Percentiles rank a stretch among this genome's conserved stretches.
These are phyloP conservation scores for Sarcoramphus papa DNA, from an alignment of 2,797 vertebrate species.

Conservation along the genomic window DNA sequence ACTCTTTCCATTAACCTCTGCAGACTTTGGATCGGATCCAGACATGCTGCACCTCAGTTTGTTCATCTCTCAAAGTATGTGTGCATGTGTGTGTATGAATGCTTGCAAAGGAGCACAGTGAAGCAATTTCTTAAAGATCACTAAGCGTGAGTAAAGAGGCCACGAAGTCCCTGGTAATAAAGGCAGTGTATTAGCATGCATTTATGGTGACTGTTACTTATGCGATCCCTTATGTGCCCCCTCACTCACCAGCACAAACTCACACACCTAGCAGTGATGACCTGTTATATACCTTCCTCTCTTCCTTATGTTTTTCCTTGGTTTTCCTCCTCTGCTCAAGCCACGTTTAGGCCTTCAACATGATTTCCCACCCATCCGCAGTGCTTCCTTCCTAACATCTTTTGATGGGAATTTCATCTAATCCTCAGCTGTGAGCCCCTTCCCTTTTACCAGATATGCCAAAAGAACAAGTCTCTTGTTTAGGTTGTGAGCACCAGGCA, in stretches of 20 bases:
- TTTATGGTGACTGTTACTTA: not conserved
- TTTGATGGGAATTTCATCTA: not conserved
- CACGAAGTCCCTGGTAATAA: not conserved
- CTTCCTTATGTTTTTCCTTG: not conserved
- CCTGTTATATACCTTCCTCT: not conserved
- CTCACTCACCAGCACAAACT: not conserved
- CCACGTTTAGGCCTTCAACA: not conserved
- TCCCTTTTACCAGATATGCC: not conserved
- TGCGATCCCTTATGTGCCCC: accelerated
- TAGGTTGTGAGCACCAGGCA: not conserved
- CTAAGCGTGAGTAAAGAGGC: not conserved
- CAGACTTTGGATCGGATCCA: not conserved
- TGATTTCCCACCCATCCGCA: not conserved
- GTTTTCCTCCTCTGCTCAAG: not conserved
- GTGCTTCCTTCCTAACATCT: not conserved
- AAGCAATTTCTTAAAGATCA: not conserved
- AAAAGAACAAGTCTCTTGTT: not conserved
- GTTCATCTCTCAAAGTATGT: not conserved
- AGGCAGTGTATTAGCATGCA: not conserved
- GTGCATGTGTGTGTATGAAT: not conserved
- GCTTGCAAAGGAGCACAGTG: not conserved
- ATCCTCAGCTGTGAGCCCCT: not conserved
- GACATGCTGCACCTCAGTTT: not conserved
- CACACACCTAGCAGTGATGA: not conserved
- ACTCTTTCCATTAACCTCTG: not conserved